Conservation (phyloP, 2,113 vertebrate species). For the Dicrurus megarhynchus region DNA sequence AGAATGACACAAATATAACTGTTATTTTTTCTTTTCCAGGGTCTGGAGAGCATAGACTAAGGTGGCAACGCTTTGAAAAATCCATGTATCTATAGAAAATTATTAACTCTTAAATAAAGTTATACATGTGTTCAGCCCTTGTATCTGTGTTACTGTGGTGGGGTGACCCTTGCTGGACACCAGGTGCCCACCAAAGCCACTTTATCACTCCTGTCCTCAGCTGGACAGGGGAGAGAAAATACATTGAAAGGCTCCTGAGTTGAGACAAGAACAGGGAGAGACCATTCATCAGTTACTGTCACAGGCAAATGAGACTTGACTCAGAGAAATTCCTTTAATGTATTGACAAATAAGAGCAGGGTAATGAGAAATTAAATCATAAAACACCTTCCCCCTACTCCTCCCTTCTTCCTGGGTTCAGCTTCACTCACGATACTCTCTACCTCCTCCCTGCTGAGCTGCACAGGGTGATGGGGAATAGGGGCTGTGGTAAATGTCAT, state of each 20-base stretch:
- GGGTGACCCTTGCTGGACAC: background rate
- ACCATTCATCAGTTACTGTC: background rate
- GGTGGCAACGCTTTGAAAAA: background rate
- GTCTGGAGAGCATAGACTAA: constrained; percentile 90
- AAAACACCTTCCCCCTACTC: background rate
- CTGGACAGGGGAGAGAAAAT: background rate
- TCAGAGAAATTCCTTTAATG: background rate
- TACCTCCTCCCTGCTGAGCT: background rate
- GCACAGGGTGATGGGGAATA: background rate
- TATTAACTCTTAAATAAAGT: constrained; percentile 27
- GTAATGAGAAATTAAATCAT: background rate
- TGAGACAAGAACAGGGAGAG: background rate
- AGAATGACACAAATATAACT: background rate
- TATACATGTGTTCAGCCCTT: background rate
- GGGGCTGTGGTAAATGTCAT: background rate
- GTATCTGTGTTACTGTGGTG: background rate
- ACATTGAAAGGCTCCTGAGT: rapidly evolving
- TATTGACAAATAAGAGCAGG: background rate
- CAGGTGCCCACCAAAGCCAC: background rate
- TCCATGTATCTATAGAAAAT: background rate
- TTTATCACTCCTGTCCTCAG: background rate
- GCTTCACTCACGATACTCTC: background rate
- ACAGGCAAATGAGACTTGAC: rapidly evolving
- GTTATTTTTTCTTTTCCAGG: constrained; percentile 77
- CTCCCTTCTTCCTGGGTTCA: background rate